These are phyloP conservation scores for Pituophis catenifer DNA, from an alignment of 2,113 vertebrate species.

Conservation along the genomic window DNA sequence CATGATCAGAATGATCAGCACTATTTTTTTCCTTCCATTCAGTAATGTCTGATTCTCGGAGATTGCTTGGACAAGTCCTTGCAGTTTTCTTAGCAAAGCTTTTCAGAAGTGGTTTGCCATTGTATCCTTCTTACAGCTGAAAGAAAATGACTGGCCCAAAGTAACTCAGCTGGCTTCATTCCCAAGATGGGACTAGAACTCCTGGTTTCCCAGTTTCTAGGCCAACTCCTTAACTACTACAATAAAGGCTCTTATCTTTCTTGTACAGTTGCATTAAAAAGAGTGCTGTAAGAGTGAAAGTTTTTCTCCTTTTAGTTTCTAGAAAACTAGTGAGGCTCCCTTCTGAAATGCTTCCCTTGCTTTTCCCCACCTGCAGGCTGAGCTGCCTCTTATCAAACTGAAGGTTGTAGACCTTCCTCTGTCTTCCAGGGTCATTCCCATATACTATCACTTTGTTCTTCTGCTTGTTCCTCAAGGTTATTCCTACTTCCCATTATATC, in stretches of 20 bases:
- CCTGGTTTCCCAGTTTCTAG: neutral
- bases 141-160: neutral
- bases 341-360: neutral
- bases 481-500: neutral
- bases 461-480: neutral
- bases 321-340: neutral
- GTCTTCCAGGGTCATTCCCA: neutral
- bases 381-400: neutral
- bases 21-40: neutral
- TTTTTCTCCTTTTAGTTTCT: neutral
- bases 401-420: neutral
- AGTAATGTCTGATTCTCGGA: neutral
- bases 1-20: neutral
- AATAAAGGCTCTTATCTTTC: neutral
- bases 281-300: neutral
- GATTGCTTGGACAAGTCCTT: neutral
- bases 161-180: neutral
- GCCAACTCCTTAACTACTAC: neutral
- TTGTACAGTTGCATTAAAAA: neutral
- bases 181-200: neutral
- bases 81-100: neutral
- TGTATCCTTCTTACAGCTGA: neutral
- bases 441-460: neutral
- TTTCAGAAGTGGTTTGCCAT: neutral
- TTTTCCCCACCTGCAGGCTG: neutral